A percentile compares a stretch with the other conserved stretches of the same genome.
Conservation (phyloP, 1,140 invertebrate species). For the Apis laboriosa region DNA sequence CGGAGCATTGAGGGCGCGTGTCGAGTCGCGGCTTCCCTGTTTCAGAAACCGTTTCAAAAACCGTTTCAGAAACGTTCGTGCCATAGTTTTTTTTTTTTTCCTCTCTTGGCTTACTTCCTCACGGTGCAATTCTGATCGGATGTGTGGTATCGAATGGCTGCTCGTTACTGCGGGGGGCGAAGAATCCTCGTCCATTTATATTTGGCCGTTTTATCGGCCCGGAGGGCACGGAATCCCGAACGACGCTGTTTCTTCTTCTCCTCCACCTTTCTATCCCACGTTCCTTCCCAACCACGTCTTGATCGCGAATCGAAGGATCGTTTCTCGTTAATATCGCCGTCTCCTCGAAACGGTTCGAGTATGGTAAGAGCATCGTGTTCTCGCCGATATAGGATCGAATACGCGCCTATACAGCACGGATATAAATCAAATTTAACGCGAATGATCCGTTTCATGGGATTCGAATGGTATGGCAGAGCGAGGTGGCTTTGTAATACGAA, state of each 20-base stretch:
- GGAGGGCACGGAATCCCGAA: background rate
- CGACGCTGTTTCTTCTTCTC: background rate
- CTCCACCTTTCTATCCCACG: background rate
- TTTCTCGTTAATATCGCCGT: background rate
- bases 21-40: too few relatives aligned
- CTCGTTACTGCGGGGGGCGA: constrained; percentile 14
- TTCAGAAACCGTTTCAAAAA: too few relatives aligned
- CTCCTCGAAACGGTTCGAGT: background rate
- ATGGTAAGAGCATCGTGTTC: background rate
- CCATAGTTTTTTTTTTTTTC: too few relatives aligned
- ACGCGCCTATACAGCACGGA: too few relatives aligned
- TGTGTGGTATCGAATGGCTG: constrained; percentile 11
- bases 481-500: too few relatives aligned
- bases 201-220: background rate
- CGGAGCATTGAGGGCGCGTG: too few relatives aligned
- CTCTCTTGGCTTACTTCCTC: background rate
- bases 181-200: constrained; percentile 20
- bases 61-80: too few relatives aligned
- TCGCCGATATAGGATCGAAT: too few relatives aligned
- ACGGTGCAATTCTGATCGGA: constrained; percentile 20
- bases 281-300: too few relatives aligned
- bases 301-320: background rate
- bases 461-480: too few relatives aligned
- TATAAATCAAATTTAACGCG: too few relatives aligned
- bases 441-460: too few relatives aligned